These are phyloP conservation scores for Archilochus colubris DNA, from an alignment of 2,113 vertebrate species.

Conservation along the genomic window DNA sequence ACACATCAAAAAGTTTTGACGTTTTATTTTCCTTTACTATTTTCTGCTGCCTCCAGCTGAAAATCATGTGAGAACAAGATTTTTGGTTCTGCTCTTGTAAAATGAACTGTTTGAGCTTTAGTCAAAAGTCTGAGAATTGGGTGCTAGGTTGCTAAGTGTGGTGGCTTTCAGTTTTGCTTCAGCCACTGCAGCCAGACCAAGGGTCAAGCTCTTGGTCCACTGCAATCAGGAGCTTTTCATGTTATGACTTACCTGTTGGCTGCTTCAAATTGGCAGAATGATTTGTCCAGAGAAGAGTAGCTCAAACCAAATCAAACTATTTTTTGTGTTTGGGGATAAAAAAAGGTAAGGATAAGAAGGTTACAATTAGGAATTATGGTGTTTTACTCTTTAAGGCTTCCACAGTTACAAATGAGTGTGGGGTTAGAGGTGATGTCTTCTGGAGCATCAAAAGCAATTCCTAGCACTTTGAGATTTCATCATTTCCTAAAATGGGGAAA, in stretches of 20 bases:
- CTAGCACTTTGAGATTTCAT: background rate
- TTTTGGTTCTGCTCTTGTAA: background rate
- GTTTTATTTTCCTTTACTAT: background rate
- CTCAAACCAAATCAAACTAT: background rate
- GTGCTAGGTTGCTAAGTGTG: background rate
- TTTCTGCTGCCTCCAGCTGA: background rate
- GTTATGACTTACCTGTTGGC: background rate
- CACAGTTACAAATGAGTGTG: background rate
- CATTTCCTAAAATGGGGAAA: slow-evolving; percentile 4
- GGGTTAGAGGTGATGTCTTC: background rate
- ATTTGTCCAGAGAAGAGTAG: background rate
- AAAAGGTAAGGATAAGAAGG: background rate
- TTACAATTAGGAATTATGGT: background rate
- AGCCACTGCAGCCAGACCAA: background rate
- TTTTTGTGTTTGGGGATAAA: too few relatives aligned
- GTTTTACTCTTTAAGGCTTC: slow-evolving; percentile 7
- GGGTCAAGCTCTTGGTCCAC: background rate
- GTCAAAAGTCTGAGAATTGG: background rate
- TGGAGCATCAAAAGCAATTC: slow-evolving; percentile 11
- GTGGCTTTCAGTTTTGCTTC: background rate
- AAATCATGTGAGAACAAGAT: background rate
- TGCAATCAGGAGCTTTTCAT: background rate
- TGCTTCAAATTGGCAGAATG: background rate
- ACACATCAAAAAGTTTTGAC: background rate
- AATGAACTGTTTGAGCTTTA: background rate